Conservation (phyloP, 1,140 invertebrate species). For the Vanessa atalanta region DNA sequence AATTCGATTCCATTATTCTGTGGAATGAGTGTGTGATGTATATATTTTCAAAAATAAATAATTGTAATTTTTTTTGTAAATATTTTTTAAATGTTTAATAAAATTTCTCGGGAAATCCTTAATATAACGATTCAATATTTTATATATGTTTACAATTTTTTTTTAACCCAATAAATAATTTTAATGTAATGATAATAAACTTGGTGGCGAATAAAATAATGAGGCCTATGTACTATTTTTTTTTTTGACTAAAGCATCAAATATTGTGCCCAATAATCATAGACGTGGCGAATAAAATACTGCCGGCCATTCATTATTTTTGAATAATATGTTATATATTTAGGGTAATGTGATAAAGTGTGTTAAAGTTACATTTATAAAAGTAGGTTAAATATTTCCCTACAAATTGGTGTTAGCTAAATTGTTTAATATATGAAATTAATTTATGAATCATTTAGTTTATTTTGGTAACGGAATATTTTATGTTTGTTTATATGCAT, state of each 20-base stretch:
- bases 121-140: too few species aligned
- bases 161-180: too few species aligned
- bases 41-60: too few species aligned
- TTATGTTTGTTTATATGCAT: neutral
- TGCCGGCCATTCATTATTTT: neutral
- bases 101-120: too few species aligned
- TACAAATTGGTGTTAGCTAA: slow-evolving; percentile 8
- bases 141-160: too few species aligned
- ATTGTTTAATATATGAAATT: slow-evolving; percentile 4
- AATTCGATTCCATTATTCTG: too few species aligned
- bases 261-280: neutral
- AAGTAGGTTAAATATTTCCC: slow-evolving; percentile 25
- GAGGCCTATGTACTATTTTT: neutral
- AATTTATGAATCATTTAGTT: slow-evolving; percentile 9
- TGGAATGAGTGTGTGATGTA: too few species aligned
- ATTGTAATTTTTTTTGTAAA: too few species aligned
- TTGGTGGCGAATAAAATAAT: too few species aligned
- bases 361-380: slow-evolving; percentile 4
- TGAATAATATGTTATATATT: neutral
- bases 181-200: too few species aligned
- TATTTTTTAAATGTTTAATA: too few species aligned
- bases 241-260: neutral
- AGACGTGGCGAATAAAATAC: neutral
- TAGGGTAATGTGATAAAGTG: slow-evolving; percentile 6
- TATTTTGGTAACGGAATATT: neutral